Conservation (phyloP, 2,797 vertebrate genomes). For the Manis pentadactyla region DNA sequence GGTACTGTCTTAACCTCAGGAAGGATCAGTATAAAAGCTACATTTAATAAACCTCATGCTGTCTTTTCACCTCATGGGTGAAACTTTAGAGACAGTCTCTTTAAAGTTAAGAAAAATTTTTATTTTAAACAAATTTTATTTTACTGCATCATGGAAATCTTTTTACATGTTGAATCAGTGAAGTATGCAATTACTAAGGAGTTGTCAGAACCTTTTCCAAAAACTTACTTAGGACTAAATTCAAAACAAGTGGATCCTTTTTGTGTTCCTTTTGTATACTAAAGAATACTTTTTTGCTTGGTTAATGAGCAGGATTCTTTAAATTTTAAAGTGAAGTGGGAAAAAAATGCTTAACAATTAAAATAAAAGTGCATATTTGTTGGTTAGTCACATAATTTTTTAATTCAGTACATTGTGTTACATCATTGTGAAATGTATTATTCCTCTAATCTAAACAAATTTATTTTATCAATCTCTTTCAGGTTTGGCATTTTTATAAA, state of each 20-base stretch:
- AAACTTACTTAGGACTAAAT: background rate
- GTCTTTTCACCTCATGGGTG: background rate
- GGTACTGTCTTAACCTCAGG: background rate
- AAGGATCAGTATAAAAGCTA: background rate
- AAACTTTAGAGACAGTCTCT: background rate
- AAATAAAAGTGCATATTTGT: background rate
- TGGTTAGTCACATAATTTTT: background rate
- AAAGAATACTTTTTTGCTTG: conserved; percentile 1
- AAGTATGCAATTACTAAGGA: background rate
- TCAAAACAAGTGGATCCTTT: background rate
- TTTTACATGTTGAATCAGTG: background rate
- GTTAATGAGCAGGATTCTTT: background rate
- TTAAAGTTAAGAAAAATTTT: conserved; percentile 12
- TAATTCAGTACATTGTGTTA: background rate
- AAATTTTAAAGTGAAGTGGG: conserved; percentile 14
- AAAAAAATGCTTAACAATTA: conserved; percentile 11
- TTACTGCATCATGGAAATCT: background rate
- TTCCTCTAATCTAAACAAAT: background rate
- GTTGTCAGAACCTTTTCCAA: background rate
- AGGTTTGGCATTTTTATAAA: background rate
- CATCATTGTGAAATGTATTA: background rate
- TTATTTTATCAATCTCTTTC: background rate
- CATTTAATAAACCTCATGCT: background rate
- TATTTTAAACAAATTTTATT: conserved; percentile 17
- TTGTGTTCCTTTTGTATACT: background rate